Evolutionary conservation across 2,797 vertebrate genomes (phyloP), one percentile per base, ranked within the genome.

Genomic region (Hyperoplus immaculatus): DNA sequence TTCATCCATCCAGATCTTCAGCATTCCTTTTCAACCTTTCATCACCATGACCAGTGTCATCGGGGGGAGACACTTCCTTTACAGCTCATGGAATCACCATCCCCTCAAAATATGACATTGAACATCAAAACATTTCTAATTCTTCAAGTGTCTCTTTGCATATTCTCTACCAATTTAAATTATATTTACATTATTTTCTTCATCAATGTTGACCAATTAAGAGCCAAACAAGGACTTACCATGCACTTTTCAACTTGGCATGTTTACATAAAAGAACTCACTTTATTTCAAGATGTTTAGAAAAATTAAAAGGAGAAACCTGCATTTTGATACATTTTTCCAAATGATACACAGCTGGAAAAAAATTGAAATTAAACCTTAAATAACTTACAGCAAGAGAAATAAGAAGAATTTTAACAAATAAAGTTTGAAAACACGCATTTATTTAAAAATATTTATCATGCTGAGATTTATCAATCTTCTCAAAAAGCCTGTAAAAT

Each of bases 201-300:
- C 81, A 73, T 8, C 36, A 75, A 42, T 47, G 16, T 42, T 3
- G 42, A 55, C 18, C 15, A 54, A 7, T 67, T 38, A 18, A 21
- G 3, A 57, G 14, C 12, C 45, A 69, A 51, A 39, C 7, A 58
- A 45, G 8, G 18, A 75, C 56, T 58, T 36, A 14, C 58, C 41
- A 62, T 58, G 12, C 56, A 42, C 13, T 60, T 47, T 75, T 71
- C 29, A 79, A 69, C 69, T 11, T 59, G 57, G 50, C 59, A 51
- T 43, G 59, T 80, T 80, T 58, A 74, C 83, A 60, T 84, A 65
- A 77, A 78, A 76, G 64, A 83, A 89, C 82, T 82, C 65, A 75
- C 53, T 92, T 93, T 93, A 93, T 93, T 91, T 69, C 43, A 82
- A 87, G 67, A 83, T 49, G 54, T 71, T 86, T 74, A 49, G 29